Percentiles rank a stretch among this genome's conserved stretches.
phyloP scores from a whole-genome alignment of 2,888 invertebrate genomes.

The Neoascia interrupta region DNA sequence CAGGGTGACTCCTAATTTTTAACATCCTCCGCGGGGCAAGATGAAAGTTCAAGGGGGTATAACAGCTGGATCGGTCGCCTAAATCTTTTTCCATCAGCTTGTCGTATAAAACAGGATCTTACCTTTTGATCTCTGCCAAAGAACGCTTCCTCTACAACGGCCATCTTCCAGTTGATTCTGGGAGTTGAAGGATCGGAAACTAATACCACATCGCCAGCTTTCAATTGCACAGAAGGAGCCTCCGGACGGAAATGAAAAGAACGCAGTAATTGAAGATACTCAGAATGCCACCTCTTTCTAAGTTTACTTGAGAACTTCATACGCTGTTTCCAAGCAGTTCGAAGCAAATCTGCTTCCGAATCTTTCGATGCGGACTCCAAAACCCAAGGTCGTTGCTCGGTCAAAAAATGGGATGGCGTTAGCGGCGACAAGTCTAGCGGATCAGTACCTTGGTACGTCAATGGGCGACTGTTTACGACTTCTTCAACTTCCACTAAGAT shows the following conservation, averaged over 20 bases:
- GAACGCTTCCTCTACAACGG: conserved; percentile 1
- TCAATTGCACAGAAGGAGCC: not conserved
- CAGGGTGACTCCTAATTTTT: too few relatives aligned
- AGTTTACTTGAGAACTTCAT: not conserved
- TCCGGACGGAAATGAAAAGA: not conserved
- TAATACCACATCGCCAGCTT: not conserved
- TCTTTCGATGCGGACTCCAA: not conserved
- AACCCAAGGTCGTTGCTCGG: too few relatives aligned
- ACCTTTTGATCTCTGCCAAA: not conserved
- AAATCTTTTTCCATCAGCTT: not conserved
- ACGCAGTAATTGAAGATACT: conserved; percentile 12
- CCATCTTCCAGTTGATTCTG: conserved; percentile 5
- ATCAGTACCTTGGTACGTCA: conserved; percentile 29
- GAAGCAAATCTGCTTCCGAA: not conserved
- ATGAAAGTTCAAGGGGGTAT: not conserved
- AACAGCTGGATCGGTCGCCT: conserved; percentile 1
- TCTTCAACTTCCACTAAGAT: conserved; percentile 34
- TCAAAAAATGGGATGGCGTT: conserved; percentile 26
- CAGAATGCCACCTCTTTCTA: not conserved
- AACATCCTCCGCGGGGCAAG: not conserved
- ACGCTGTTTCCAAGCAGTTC: conserved; percentile 5
- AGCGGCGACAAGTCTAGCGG: conserved; percentile 19
- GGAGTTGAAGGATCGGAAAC: not conserved
- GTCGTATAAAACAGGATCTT: not conserved
- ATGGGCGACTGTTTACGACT: conserved; percentile 16